These are phyloP conservation scores for Verasper variegatus DNA, from an alignment of 2,113 vertebrate species.

Conservation along the genomic window DNA sequence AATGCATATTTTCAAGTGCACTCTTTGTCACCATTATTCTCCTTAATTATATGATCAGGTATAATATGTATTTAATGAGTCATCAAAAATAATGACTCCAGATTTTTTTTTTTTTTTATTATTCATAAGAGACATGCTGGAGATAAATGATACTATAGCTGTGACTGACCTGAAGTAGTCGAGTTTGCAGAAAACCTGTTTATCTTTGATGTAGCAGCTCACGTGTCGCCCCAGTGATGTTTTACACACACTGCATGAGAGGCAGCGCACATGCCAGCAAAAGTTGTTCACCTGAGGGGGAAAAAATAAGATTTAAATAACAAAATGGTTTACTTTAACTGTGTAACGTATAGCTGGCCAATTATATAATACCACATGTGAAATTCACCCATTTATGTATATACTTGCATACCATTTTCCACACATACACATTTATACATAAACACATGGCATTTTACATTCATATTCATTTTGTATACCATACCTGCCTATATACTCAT, in stretches of 20 bases:
- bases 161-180: conserved; percentile 94
- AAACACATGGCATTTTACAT: too few species aligned
- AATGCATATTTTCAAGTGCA: neutral
- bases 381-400: too few species aligned
- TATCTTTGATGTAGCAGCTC: conserved; percentile 98
- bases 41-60: neutral
- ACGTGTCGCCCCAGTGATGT: conserved; percentile 93
- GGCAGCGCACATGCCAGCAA: conserved; percentile 97
- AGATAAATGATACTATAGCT: neutral
- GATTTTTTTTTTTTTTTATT: too few species aligned
- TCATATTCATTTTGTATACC: too few species aligned
- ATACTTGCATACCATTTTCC: too few species aligned
- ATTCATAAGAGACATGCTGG: neutral
- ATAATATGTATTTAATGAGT: neutral
- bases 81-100: neutral
- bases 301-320: neutral
- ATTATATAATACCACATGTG: too few species aligned
- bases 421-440: too few species aligned
- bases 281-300: conserved; percentile 89
- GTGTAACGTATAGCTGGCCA: too few species aligned
- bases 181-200: conserved; percentile 97
- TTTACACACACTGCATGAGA: conserved; percentile 95
- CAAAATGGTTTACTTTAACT: neutral
- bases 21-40: neutral
- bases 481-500: too few species aligned